Conservation (phyloP, 2,113 vertebrate species). For the Atractosteus spatula region DNA sequence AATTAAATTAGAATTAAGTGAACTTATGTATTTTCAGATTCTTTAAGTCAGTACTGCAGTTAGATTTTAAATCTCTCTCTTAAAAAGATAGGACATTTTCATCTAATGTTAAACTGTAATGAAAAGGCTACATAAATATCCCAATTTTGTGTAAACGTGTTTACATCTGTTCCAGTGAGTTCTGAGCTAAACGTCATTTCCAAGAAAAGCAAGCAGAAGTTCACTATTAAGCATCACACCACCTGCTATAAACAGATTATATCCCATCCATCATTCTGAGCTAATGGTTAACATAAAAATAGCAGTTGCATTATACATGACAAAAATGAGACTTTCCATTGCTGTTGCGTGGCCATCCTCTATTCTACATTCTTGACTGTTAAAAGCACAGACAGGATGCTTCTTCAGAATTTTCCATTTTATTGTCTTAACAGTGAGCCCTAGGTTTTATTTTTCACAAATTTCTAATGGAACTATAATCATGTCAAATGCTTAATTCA, state of each 20-base stretch:
- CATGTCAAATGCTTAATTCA: too few relatives aligned
- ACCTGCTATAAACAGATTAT: neutral
- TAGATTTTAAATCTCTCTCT: too few relatives aligned
- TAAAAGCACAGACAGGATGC: slow-evolving; percentile 29
- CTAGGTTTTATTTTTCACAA: too few relatives aligned
- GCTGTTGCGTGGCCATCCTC: slow-evolving; percentile 29
- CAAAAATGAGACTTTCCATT: slow-evolving; percentile 20
- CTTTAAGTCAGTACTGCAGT: too few relatives aligned
- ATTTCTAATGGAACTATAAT: too few relatives aligned
- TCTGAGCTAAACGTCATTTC: neutral
- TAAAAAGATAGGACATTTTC: too few relatives aligned
- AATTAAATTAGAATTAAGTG: too few relatives aligned
- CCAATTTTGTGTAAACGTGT: neutral
- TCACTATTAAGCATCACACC: neutral
- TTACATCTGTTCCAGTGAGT: neutral
- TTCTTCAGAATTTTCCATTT: slow-evolving; percentile 6
- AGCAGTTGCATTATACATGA: neutral
- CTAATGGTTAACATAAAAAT: neutral
- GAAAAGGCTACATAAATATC: neutral
- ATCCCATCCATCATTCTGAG: neutral
- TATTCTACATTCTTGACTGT: slow-evolving; percentile 30
- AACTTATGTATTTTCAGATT: too few relatives aligned
- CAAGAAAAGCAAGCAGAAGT: neutral
- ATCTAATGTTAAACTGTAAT: too few relatives aligned
- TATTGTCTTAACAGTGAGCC: too few relatives aligned